Conservation (phyloP, 2,888 invertebrate species). For the Hemicrepidius hirtus region DNA sequence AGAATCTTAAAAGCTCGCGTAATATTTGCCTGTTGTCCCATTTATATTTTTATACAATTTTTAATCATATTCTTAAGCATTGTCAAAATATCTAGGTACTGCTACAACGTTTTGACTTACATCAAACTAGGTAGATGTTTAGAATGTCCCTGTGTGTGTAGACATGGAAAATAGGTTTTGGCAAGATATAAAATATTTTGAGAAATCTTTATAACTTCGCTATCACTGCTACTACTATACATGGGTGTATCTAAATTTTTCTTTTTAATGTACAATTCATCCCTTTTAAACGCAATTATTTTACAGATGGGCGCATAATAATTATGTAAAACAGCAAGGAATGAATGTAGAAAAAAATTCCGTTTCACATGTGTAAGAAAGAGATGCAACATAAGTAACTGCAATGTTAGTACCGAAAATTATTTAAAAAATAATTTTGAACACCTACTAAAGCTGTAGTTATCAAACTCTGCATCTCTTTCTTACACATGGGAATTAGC, state of each 20-base stretch:
- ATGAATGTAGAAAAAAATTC: too few relatives aligned
- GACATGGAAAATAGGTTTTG: slow-evolving; percentile 38
- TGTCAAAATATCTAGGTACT: slow-evolving; percentile 19
- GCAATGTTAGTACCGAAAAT: too few relatives aligned
- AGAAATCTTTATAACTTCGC: slow-evolving; percentile 23
- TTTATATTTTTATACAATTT: slow-evolving; percentile 17
- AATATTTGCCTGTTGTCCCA: slow-evolving; percentile 32
- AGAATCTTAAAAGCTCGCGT: slow-evolving; percentile 32
- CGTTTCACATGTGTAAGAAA: too few relatives aligned
- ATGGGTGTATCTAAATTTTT: slow-evolving; percentile 26
- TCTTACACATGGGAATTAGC: too few relatives aligned
- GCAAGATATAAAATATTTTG: slow-evolving; percentile 39
- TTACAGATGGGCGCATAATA: too few relatives aligned
- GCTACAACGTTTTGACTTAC: slow-evolving; percentile 23
- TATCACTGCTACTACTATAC: slow-evolving; percentile 24
- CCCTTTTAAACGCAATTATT: slow-evolving; percentile 36
- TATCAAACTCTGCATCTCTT: too few relatives aligned
- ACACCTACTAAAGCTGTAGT: too few relatives aligned
- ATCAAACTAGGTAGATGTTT: slow-evolving; percentile 21
- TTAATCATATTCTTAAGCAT: slow-evolving; percentile 12
- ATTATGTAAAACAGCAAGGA: too few relatives aligned
- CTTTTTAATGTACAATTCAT: slow-evolving; percentile 41
- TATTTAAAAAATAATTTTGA: too few relatives aligned
- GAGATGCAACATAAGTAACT: too few relatives aligned
- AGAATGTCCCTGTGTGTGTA: slow-evolving; percentile 15